Conservation (phyloP, 2,797 vertebrate species). For the Typhlichthys subterraneus region DNA sequence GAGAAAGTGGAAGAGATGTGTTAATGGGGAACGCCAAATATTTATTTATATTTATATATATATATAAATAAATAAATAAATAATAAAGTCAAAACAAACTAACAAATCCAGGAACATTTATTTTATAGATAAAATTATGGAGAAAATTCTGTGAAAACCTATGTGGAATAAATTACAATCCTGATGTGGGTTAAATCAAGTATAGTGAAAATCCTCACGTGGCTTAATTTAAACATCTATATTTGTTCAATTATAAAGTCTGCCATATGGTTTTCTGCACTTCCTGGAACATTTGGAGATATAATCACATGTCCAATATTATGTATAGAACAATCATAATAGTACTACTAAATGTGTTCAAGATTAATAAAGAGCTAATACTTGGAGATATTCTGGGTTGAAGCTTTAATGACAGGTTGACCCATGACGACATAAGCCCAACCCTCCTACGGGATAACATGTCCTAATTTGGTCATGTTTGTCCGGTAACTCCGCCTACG, state of each 20-base stretch:
- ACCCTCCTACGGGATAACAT: constrained; percentile 49
- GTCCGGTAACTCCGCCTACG: constrained; percentile 42
- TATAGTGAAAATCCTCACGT: too few relatives aligned
- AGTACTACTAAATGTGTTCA: too few relatives aligned
- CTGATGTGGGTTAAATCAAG: too few relatives aligned
- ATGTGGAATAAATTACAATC: too few relatives aligned
- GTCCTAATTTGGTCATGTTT: constrained; percentile 78
- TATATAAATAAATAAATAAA: not conserved
- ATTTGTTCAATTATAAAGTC: too few relatives aligned
- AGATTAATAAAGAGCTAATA: not conserved
- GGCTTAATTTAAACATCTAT: too few relatives aligned
- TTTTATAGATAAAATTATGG: not conserved
- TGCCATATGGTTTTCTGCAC: too few relatives aligned
- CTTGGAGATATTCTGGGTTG: constrained; percentile 33
- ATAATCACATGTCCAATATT: too few relatives aligned
- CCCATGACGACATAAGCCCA: constrained; percentile 19
- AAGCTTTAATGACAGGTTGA: not conserved
- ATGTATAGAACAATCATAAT: too few relatives aligned
- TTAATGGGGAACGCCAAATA: not conserved
- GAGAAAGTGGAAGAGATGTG: not conserved
- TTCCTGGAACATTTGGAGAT: too few relatives aligned
- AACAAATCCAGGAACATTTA: too few relatives aligned
- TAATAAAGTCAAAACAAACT: not conserved
- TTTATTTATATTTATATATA: too few relatives aligned
- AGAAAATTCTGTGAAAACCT: not conserved